Base-by-base conservation (phyloP, 2,113 vertebrate genomes). In the Megaptera novaeangliae region DNA sequence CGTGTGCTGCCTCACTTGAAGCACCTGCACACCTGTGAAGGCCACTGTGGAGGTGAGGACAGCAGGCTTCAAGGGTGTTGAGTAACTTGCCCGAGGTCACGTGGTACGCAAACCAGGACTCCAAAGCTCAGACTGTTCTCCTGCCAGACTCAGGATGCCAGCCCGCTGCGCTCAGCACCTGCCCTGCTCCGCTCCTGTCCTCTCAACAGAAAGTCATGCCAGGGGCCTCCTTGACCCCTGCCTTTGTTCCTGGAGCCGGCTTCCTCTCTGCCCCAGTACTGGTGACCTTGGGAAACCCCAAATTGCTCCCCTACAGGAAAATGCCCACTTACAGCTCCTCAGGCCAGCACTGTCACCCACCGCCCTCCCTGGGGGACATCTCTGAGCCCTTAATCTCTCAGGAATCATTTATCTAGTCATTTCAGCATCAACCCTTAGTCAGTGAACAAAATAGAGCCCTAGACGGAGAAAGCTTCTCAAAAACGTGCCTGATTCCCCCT, bases 341-440 rank as follows among this genome's bases (percentile, higher is more conserved):
- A 17, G n/a, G 68, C 10, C 34, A 0, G 23, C 8, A 25, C 14
- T 7, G 34, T 11, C 41, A 66, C 34, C 63, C 15, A 34, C 4
- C 0, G 2, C 14, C 18, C n/a, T n/a, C 34, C 59, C 12, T 3
- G 1, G 57, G 52, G 46, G 46, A 57, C 39, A 12, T 2, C 21
- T 0, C n/a, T 8, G 46, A 64, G 71, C 18, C 75, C 5, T 8
- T 1, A 6, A 0, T 3, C 25, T 23, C 57, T 68, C 14, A 1
- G 46, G 3, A 77, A n/a, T 18, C 3, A 0, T 20, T 23, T 18
- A 3, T 31, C 34, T n/a, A 0, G 6, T 57, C 34, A 46, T 46
- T 25, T 55, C 41, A 27, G 34, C 74, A 39, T 63, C n/a, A 34
- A 41, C 64, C 68, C 9, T 52, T 41, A 55, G 15, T 66, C 23